Evolutionary conservation across 2,113 vertebrate species (phyloP).

Genomic region (Morone chrysops): DNA sequence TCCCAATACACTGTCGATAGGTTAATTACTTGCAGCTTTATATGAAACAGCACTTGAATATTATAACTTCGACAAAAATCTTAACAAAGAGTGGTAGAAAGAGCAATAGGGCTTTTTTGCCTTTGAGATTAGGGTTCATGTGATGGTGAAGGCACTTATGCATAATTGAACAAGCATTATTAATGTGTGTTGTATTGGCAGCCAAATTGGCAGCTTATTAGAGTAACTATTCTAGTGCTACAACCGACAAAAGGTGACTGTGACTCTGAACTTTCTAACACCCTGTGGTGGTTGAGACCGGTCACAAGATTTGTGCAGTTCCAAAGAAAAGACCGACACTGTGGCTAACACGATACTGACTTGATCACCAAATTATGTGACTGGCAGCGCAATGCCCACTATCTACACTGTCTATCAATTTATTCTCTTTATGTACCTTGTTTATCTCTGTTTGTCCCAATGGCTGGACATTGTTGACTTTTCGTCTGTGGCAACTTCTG

Average conservation of each 20-base stretch:
- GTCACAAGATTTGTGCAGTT: no score
- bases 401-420: neutral
- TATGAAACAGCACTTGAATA: no score
- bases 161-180: neutral
- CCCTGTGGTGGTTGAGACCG: no score
- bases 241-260: neutral
- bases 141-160: neutral
- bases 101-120: no score
- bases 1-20: no score
- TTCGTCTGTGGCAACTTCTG: constrained; percentile 35
- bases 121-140: neutral
- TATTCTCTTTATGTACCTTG: neutral
- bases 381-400: neutral
- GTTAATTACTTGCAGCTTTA: no score
- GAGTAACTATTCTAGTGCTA: neutral
- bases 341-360: neutral
- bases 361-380: neutral
- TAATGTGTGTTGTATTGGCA: neutral
- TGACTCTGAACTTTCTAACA: neutral
- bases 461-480: constrained; percentile 4
- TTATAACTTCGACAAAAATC: no score
- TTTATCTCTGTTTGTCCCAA: neutral
- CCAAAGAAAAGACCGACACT: no score
- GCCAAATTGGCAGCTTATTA: neutral
- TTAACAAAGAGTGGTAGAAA: no score